phyloP scores from a whole-genome alignment of 2,888 invertebrate species.

The Cerastis leucographa region DNA sequence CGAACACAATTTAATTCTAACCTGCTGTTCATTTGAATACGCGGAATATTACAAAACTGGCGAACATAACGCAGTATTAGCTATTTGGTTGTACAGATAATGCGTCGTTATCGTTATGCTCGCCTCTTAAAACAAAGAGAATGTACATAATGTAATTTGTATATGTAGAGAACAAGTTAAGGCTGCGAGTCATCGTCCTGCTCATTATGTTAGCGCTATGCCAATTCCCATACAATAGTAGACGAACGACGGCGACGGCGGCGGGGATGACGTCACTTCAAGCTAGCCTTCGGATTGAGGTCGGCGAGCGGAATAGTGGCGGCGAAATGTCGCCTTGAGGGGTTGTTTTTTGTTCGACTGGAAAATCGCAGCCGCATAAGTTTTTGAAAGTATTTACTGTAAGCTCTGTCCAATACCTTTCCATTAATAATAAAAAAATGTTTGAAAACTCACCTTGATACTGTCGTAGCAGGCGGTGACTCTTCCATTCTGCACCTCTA shows the following conservation, averaged over 20 bases:
- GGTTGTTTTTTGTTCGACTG: slow-evolving; percentile 78
- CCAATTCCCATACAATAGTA: slow-evolving; percentile 86
- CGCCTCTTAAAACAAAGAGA: slow-evolving; percentile 19
- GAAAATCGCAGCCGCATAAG: slow-evolving; percentile 76
- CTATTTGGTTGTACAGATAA: slow-evolving; percentile 12
- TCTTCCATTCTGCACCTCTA: slow-evolving; percentile 99
- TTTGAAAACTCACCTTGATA: slow-evolving; percentile 96
- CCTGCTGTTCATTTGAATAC: slow-evolving; percentile 28
- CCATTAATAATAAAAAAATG: slow-evolving; percentile 7
- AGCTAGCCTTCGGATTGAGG: slow-evolving; percentile 88
- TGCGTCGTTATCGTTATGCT: slow-evolving; percentile 13
- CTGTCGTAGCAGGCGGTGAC: slow-evolving; percentile 99
- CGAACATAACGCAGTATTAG: slow-evolving; percentile 10
- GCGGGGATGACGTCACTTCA: slow-evolving; percentile 86
- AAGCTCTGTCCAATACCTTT: slow-evolving; percentile 7
- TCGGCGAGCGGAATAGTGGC: slow-evolving; percentile 85
- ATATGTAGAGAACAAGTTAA: slow-evolving; percentile 48
- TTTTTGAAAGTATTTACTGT: slow-evolving; percentile 64
- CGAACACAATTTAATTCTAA: slow-evolving; percentile 48
- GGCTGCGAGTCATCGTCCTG: slow-evolving; percentile 79
- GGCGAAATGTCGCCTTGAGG: slow-evolving; percentile 85
- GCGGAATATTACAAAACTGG: slow-evolving; percentile 13
- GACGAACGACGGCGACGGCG: slow-evolving; percentile 75
- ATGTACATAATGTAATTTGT: slow-evolving; percentile 25
- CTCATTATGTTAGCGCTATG: slow-evolving; percentile 84